phyloP scores from a whole-genome alignment of 2,888 invertebrate genomes.

The Horisme vitalbata region DNA sequence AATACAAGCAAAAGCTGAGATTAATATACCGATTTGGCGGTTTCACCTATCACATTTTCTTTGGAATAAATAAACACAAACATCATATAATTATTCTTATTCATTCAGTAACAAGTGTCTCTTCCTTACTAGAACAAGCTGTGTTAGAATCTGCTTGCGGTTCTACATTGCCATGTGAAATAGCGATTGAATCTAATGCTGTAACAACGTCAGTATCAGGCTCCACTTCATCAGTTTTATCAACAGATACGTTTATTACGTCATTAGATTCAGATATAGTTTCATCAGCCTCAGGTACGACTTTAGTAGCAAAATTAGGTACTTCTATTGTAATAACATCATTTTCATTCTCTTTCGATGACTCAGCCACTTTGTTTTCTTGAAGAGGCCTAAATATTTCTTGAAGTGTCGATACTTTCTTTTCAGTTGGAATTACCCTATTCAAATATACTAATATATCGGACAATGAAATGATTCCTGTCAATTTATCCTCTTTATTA shows the following conservation, averaged over 20 bases:
- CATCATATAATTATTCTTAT: constrained; percentile 42
- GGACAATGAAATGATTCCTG: constrained; percentile 76
- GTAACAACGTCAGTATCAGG: constrained; percentile 40
- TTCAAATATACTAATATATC: constrained; percentile 80
- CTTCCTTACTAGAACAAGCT: constrained; percentile 38
- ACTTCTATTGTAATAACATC: constrained; percentile 72
- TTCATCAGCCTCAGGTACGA: constrained; percentile 54
- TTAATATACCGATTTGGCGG: constrained; percentile 69
- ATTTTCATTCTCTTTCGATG: constrained; percentile 70
- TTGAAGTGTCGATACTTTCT: constrained; percentile 75
- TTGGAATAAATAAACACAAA: constrained; percentile 61
- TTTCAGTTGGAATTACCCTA: constrained; percentile 76
- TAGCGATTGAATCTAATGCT: constrained; percentile 38
- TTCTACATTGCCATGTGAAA: constrained; percentile 39
- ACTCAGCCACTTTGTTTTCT: constrained; percentile 74
- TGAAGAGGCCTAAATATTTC: constrained; percentile 76
- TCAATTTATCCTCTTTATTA: constrained; percentile 74
- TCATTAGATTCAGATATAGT: constrained; percentile 40
- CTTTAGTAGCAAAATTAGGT: constrained; percentile 54
- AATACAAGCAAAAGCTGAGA: constrained; percentile 76
- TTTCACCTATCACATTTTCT: constrained; percentile 76
- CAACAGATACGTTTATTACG: constrained; percentile 21
- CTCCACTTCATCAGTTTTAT: constrained; percentile 40
- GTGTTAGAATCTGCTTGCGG: constrained; percentile 40
- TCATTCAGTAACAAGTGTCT: constrained; percentile 44